Evolutionary conservation across 1,140 invertebrate genomes (phyloP), one percentile per base, ranked within the genome.

Genomic region (Drosophila punjabiensis): DNA sequence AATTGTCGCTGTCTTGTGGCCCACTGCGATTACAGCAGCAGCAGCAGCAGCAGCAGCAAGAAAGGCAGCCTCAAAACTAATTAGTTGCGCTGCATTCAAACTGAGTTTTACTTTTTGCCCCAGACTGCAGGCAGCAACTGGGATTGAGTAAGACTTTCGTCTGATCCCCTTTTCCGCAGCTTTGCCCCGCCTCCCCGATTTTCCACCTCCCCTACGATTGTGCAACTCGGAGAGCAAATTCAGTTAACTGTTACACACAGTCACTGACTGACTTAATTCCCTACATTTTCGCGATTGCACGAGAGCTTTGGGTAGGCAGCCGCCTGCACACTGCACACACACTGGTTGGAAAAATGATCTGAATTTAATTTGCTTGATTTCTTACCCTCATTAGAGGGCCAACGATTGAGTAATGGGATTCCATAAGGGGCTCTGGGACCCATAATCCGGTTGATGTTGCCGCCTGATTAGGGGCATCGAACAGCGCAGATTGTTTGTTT

Each of bases 261-360:
- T 81, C 74, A 77, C 79, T 86, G 85, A 74, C 82, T 89, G 85
- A 90, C 86, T 90, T 89, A 89, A 89, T 89, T 90, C 82, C 86
- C 87, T 86, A 90, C 79, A 88, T 88, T 88, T 84, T 70, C 58
- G 58, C 68, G 69, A 79, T 79, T 79, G 43, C 73, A 35, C 45
- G 66, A 48, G 56, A 60, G 35, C 61, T 59, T 64, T 45, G 55
- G 37, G 37, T 48, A n/a, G 37, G 37, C 32, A 37, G 32, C 32
- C 18, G 53, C 33, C 53, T 24, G 47, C 47, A 50, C 47, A 47
- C 45, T 47, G 52, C n/a, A 24, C 45, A 11, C 63, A 64, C 73
- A 66, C 28, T 75, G 71, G 53, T 58, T 59, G 28, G 41, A 48
- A 37, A 55, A 48, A 24, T 65, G 37, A 45, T 77, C 35, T 47